These are phyloP conservation scores for Cephalopterus ornatus DNA, from an alignment of 2,113 vertebrate species.

Conservation along the genomic window DNA sequence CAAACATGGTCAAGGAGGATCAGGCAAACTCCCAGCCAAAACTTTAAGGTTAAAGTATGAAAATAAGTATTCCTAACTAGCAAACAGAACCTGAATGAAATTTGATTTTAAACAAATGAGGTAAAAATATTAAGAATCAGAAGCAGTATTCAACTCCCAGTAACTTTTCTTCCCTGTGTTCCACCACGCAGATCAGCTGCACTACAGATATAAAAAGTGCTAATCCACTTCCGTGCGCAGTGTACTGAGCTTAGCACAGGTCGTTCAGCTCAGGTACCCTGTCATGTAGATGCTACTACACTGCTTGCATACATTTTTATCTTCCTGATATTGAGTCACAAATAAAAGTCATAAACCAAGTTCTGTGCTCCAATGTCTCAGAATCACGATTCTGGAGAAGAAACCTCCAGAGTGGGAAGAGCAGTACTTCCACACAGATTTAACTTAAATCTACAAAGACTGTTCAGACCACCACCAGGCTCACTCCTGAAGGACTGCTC, in stretches of 20 bases:
- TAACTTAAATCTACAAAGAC: background rate
- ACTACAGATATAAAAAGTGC: background rate
- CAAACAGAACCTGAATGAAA: background rate
- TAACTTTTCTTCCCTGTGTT: background rate
- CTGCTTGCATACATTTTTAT: background rate
- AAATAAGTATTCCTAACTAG: background rate
- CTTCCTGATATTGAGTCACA: background rate
- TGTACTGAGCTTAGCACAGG: background rate
- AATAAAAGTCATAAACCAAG: background rate
- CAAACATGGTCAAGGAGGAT: background rate
- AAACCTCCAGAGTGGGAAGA: background rate
- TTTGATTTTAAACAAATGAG: background rate
- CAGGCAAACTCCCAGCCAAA: background rate
- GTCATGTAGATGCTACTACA: background rate
- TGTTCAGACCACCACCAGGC: background rate
- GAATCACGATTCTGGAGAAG: background rate
- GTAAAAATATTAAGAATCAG: background rate
- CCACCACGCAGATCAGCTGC: background rate
- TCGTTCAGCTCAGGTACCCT: background rate
- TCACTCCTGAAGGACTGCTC: background rate
- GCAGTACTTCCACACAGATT: accelerated
- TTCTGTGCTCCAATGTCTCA: background rate
- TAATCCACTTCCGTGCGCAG: background rate
- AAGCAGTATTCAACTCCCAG: background rate
- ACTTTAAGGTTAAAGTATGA: background rate